Base-by-base conservation (phyloP, 2,113 vertebrate genomes). In the Platycercus adscitus region DNA sequence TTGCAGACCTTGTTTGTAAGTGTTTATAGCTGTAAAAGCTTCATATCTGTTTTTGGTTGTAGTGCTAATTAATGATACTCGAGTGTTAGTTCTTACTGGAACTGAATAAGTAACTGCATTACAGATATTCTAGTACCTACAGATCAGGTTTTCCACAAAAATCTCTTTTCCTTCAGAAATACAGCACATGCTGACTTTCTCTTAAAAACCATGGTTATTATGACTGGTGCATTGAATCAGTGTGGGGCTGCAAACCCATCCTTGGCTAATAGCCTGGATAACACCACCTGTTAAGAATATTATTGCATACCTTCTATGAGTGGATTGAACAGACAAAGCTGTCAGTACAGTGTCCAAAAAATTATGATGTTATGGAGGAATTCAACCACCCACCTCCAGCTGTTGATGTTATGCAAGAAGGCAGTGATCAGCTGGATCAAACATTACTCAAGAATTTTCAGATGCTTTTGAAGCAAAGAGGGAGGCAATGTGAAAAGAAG, bases 361-460 rank as follows among this genome's bases (percentile, higher is more conserved):
- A 44, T 19, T 8, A 21, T 21, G 12, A 21, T 21, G 12, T 23
- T 76, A 33, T 71, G 29, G 24, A 60, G 28, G 28, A 77, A 60
- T 35, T 39, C 0, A 2, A 31, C 26, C 16, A 41, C 33, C 11
- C 0, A 1, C 5, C 4, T 13, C 3, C 15, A 66, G 0, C 6
- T 49, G 41, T 24, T 2, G 1, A 2, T 16, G 6, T 58, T 29
- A 75, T 10, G 4, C 7, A 58, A 18, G 13, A 91, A 55, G 25
- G 33, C 13, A 65, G 15, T 41, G 33, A 72, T 25, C 53, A 60
- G 5, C 4, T 69, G 17, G 12, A 53, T 78, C 55, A 65, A 93
- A 69, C 8, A 19, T 8, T 24, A 35, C 3, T 1, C 10, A 28
- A 53, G 35, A 52, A 37, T 81, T 71, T 68, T 50, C 29, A 72